Conservation (phyloP, 2,888 invertebrate species). For the Campopleginae sp. region DNA sequence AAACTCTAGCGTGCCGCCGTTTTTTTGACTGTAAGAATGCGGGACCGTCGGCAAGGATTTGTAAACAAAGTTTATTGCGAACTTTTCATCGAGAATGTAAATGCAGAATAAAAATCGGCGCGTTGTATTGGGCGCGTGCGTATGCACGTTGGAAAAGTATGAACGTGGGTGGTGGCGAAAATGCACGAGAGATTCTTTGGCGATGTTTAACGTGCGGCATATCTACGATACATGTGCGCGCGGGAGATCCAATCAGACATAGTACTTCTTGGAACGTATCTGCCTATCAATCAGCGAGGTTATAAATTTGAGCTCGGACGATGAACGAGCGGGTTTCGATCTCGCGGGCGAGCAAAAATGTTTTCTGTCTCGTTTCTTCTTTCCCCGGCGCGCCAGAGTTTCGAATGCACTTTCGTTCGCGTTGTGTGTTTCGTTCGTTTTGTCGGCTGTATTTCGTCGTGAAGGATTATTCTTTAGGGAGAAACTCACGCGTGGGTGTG, state of each 20-base stretch:
- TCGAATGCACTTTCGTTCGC: slow-evolving; percentile 29
- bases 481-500: neutral
- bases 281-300: slow-evolving; percentile 80
- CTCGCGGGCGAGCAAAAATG: slow-evolving; percentile 44
- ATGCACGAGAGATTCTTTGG: slow-evolving; percentile 16
- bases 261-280: slow-evolving; percentile 82
- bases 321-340: slow-evolving; percentile 67
- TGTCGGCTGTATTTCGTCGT: slow-evolving; percentile 47
- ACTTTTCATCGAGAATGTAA: neutral
- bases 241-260: slow-evolving; percentile 81
- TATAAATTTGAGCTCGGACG: slow-evolving; percentile 78
- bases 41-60: neutral
- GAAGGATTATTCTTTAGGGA: slow-evolving; percentile 45
- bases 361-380: neutral
- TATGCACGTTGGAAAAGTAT: slow-evolving; percentile 4
- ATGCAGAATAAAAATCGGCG: neutral
- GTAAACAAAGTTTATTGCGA: neutral
- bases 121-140: neutral
- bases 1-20: too few species aligned
- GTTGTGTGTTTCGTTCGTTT: slow-evolving; percentile 12
- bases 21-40: neutral
- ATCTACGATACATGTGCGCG: slow-evolving; percentile 68
- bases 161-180: slow-evolving; percentile 11
- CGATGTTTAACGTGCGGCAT: slow-evolving; percentile 35
- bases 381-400: neutral